Base-by-base conservation (phyloP, 2,888 invertebrate genomes). In the Plebejus anna region DNA sequence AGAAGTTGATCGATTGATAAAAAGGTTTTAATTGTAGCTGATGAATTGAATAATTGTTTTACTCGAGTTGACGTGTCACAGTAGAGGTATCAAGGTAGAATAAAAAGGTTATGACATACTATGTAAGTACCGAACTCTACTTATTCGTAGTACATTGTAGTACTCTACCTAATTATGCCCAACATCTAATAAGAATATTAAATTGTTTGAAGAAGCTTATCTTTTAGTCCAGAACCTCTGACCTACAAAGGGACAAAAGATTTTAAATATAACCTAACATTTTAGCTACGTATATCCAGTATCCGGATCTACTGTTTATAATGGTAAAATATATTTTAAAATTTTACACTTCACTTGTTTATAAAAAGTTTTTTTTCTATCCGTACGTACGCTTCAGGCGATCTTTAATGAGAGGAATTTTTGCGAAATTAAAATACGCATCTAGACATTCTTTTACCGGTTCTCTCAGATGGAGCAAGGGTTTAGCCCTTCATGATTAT, bases 401-500 rank as follows among this genome's bases (percentile, higher is more conserved):
- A 66, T 66, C 66, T 66, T 1, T 66, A 66, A 66, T 66, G 32
- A 66, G 73, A 16, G 55, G 51, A 73, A 32, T 51, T 51, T 73
- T 73, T 73, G 73, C 55, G 73, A 73, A 73, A 73, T 73, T 55
- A 51, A 73, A 73, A 73, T 55, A 73, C 73, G 73, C 73, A 73
- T 73, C 73, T 51, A 73, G 73, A 73, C 73, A 73, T 73, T 73
- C 55, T 55, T 73, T 73, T 73, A 73, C 47, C 51, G 73, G 73
- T 73, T 22, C 73, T 73, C 73, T 73, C 73, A 73, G 73, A 73
- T 73, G 32, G 73, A 55, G 73, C 28, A 73, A 73, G 73, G 73
- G 73, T 51, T 73, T 73, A 73, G 73, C 73, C 73, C 73, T 66
- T 51, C 73, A 55, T 55, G 73, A 73, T 73, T 73, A 73, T 73